These are phyloP conservation scores for Phataginus tricuspis DNA, from an alignment of 2,797 vertebrate genomes.

Conservation along the genomic window DNA sequence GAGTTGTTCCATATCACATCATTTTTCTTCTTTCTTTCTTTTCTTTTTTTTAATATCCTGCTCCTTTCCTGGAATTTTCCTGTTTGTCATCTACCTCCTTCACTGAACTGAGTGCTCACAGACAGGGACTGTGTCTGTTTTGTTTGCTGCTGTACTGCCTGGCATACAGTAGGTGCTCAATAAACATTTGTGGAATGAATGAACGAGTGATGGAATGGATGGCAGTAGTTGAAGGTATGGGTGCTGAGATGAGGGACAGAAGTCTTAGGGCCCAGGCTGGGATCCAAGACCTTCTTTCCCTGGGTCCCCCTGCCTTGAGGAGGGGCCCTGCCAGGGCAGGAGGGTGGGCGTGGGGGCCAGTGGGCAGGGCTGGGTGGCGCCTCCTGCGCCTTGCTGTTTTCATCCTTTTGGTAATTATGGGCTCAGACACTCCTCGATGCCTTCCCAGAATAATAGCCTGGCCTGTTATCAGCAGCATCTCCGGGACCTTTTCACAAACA, in stretches of 20 bases:
- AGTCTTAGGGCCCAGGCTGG: not conserved
- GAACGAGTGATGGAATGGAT: not conserved
- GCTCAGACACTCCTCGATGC: slow-evolving; percentile 74
- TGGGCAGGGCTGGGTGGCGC: slow-evolving; percentile 34
- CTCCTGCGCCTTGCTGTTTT: slow-evolving; percentile 58
- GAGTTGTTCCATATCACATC: not conserved
- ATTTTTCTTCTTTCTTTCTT: not conserved
- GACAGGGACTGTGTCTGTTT: not conserved
- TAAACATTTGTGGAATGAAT: not conserved
- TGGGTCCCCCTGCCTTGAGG: not conserved
- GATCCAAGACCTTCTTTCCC: not conserved
- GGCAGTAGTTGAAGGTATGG: not conserved
- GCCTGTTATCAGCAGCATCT: slow-evolving; percentile 77
- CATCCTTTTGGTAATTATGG: slow-evolving; percentile 68
- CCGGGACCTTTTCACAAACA: slow-evolving; percentile 75
- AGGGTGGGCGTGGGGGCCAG: slow-evolving; percentile 51
- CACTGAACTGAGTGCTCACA: not conserved
- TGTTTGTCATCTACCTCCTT: not conserved
- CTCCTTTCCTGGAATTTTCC: not conserved
- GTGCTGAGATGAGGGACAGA: not conserved
- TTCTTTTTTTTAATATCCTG: not conserved
- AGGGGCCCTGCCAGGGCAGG: not conserved
- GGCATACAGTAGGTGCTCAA: not conserved
- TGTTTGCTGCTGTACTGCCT: not conserved
- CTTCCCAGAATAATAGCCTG: slow-evolving; percentile 74